Evolutionary conservation across 2,888 invertebrate species (phyloP), one percentile per base, ranked within the genome.

Genomic region (Apomyelois bistriatella): DNA sequence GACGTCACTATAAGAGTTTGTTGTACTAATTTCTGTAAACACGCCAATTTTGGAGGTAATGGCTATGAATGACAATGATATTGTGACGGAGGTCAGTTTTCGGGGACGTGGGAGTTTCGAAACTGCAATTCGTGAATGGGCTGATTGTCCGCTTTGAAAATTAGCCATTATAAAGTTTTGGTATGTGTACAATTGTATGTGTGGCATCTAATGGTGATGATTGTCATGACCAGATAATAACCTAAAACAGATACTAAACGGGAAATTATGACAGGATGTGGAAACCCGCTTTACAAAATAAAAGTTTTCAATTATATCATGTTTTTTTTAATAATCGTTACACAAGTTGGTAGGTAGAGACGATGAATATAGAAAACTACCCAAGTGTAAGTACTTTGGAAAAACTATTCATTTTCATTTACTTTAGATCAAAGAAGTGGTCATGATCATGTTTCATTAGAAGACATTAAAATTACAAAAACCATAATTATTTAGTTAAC

Each of bases 31-130:
- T 74, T 75, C 68, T 70, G 66, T 71, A 73, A 74, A 73, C 69
- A 71, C 54, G 62, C 72, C 73, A 74, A 75, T 78, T 79, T 78
- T 59, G 64, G 64, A 64, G 61, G 62, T 72, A 76, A 79, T 76
- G 61, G 66, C 58, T 68, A 62, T 65, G 63, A 74, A 70, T 71
- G 74, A 76, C 72, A 74, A 68, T 73, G 63, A 74, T 72, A 68
- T 65, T 73, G 62, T 61, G 57, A 59, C 62, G 67, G 66, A 74
- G 74, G 72, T 75, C 66, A 62, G 40, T 36, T 53, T 57, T 59
- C 53, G 58, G 57, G 59, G 62, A 65, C 70, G 72, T 74, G 70
- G 65, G 71, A 70, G 62, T 66, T 64, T 65, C 47, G 42, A 62
- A 66, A 60, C 53, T 48, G 47, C 38, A 40, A 9, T 0, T 22